phyloP scores from a whole-genome alignment of 64 coral and sea anemone species.

The Astreopora myriophthalma region DNA sequence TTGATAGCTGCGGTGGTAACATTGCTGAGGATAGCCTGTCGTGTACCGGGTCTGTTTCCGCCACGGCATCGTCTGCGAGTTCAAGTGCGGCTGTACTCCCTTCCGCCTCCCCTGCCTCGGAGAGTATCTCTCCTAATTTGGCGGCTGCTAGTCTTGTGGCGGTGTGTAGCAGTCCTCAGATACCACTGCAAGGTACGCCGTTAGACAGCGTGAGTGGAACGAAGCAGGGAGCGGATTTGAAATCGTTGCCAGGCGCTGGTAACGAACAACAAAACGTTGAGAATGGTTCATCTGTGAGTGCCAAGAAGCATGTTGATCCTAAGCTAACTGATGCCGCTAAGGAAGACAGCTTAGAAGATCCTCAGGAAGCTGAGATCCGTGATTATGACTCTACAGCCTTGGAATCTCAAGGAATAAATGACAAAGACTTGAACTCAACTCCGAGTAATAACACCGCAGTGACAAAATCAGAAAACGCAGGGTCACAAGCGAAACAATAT shows the following conservation, averaged over 20 bases:
- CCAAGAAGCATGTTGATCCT: neutral
- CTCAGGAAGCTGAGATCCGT: neutral
- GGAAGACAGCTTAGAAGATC: neutral
- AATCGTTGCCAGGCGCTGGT: neutral
- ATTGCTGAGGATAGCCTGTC: neutral
- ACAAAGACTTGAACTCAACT: neutral
- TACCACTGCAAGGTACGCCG: neutral
- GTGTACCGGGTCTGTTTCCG: neutral
- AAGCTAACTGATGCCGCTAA: neutral
- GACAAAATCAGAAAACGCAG: neutral
- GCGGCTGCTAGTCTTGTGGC: constrained; percentile 68
- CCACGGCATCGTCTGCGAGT: neutral
- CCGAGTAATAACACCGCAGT: neutral
- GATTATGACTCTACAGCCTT: neutral
- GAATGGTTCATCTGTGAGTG: neutral
- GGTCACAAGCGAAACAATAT: neutral
- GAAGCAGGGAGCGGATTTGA: neutral
- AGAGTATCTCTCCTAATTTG: constrained; percentile 61
- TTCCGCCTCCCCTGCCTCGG: neutral
- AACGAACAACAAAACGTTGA: neutral
- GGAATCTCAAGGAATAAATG: neutral
- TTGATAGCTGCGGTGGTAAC: neutral
- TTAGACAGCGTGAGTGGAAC: neutral
- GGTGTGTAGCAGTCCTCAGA: constrained; percentile 58
- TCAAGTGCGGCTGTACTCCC: neutral